These are phyloP conservation scores for Trissolcus basalis DNA, from an alignment of 1,140 invertebrate species.

Conservation along the genomic window DNA sequence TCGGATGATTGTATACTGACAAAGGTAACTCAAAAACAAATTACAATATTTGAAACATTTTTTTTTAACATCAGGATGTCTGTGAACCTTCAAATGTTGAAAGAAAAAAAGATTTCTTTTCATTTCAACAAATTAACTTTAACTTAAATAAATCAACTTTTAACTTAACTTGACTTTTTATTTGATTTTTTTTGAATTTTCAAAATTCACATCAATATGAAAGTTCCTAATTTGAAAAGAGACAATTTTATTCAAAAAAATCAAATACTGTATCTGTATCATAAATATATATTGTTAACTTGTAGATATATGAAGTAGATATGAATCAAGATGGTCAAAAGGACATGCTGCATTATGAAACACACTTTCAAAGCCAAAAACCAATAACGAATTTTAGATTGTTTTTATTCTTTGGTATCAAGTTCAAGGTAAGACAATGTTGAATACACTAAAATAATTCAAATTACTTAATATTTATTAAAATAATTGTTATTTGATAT, in stretches of 20 bases:
- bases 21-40: slow-evolving; percentile 68
- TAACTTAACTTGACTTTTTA: too few species aligned
- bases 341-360: slow-evolving; percentile 76
- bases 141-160: too few species aligned
- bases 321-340: slow-evolving; percentile 76
- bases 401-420: slow-evolving; percentile 79
- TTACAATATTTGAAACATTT: too few species aligned
- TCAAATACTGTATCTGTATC: too few species aligned
- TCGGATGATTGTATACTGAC: slow-evolving; percentile 67
- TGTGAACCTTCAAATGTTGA: too few species aligned
- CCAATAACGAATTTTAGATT: slow-evolving; percentile 75
- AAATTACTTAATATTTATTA: neutral
- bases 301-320: slow-evolving; percentile 78
- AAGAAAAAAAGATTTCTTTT: too few species aligned
- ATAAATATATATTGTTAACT: too few species aligned
- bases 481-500: slow-evolving; percentile 12
- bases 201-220: slow-evolving; percentile 11
- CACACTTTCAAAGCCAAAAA: slow-evolving; percentile 71
- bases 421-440: slow-evolving; percentile 74
- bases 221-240: too few species aligned
- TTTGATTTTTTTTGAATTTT: neutral
- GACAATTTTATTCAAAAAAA: too few species aligned
- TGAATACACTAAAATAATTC: slow-evolving; percentile 4
- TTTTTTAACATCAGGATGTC: too few species aligned
- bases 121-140: too few species aligned